phyloP scores from a whole-genome alignment of 2,797 vertebrate species.

The Furcifer pardalis region DNA sequence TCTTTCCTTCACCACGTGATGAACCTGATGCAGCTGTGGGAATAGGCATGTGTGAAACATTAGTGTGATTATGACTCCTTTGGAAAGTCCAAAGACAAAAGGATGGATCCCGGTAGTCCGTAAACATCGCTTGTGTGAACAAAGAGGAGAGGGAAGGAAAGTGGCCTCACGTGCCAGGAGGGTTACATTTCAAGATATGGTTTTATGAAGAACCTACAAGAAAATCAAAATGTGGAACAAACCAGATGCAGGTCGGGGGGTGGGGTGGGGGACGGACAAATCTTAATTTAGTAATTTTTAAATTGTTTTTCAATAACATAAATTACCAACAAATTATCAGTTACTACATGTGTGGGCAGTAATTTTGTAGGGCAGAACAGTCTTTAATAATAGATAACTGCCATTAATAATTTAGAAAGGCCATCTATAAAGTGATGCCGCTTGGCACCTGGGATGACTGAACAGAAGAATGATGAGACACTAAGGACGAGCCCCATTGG shows the following conservation, averaged over 20 bases:
- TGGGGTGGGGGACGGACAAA: no score
- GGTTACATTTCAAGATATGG: no score
- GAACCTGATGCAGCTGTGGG: background rate
- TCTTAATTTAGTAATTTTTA: background rate
- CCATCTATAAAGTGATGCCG: constrained; percentile 6
- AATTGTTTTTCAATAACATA: background rate
- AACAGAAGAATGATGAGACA: constrained; percentile 24
- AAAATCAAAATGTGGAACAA: background rate
- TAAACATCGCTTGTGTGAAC: background rate
- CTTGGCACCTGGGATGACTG: constrained; percentile 25
- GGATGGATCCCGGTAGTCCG: background rate
- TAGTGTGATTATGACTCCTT: background rate
- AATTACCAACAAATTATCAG: constrained; percentile 26
- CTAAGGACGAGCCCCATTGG: background rate
- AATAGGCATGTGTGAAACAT: background rate
- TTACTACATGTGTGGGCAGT: constrained; percentile 18
- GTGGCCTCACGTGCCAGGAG: background rate
- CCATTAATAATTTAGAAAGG: constrained; percentile 37
- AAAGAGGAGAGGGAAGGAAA: background rate
- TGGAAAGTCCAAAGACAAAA: background rate
- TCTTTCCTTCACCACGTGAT: background rate
- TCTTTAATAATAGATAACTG: constrained; percentile 37
- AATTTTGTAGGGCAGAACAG: constrained; percentile 23
- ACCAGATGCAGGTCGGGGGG: background rate
- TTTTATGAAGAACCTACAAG: background rate